Conservation (phyloP, 2,113 vertebrate genomes). For the Leptobrachium ailaonicum region DNA sequence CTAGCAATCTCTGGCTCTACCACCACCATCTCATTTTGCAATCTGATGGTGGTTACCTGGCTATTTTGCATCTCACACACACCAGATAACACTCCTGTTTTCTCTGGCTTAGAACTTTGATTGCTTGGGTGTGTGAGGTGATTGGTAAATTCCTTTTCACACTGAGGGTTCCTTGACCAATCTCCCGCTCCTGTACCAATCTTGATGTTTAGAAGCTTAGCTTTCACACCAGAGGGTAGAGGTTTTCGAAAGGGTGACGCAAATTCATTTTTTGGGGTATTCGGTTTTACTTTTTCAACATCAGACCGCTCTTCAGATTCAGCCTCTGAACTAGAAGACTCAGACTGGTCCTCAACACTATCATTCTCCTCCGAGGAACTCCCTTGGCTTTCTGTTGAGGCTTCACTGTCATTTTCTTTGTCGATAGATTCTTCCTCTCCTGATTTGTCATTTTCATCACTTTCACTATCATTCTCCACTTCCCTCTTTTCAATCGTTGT, state of each 20-base stretch:
- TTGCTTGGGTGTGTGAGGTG: conserved; percentile 50
- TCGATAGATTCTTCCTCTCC: not conserved
- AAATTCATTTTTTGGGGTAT: conserved; percentile 2
- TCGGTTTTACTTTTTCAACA: conserved; percentile 34
- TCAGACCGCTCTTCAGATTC: conserved; percentile 48
- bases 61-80: not conserved
- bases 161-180: not conserved
- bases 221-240: conserved; percentile 34
- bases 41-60: conserved; percentile 38
- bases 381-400: not conserved
- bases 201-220: not conserved
- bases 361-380: not conserved
- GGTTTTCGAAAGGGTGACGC: conserved; percentile 14
- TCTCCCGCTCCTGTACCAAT: conserved; percentile 10
- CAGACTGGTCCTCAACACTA: not conserved
- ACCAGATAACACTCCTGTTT: conserved; percentile 39
- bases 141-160: not conserved
- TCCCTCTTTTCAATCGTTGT: not conserved
- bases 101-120: conserved; percentile 46
- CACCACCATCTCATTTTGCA: conserved; percentile 45
- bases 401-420: conserved; percentile 1
- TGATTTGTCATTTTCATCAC: not conserved
- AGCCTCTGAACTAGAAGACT: conserved; percentile 27
- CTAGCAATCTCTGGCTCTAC: conserved; percentile 37
- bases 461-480: not conserved